Conservation (phyloP, 2,797 vertebrate species). For the Sebastes alutus region DNA sequence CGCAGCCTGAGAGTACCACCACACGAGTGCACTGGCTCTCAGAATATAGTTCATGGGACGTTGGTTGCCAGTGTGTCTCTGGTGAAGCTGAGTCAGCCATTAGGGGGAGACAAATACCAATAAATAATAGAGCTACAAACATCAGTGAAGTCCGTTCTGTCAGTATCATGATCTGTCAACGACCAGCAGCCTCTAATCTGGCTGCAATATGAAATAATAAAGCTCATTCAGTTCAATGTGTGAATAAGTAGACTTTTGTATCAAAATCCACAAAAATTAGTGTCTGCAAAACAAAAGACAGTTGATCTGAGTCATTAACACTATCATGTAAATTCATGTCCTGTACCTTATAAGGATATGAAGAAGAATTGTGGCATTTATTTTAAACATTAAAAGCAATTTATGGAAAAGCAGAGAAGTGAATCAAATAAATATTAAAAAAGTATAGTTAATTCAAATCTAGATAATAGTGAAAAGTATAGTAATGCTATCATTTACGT, state of each 20-base stretch:
- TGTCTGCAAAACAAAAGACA: neutral
- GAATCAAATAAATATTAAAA: neutral
- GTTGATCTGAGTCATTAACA: neutral
- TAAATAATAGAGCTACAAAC: neutral
- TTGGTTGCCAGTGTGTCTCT: neutral
- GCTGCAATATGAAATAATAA: neutral
- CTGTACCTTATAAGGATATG: neutral
- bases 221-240: neutral
- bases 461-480: too few relatives aligned
- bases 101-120: constrained; percentile 9
- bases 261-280: neutral
- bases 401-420: neutral
- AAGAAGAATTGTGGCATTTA: neutral
- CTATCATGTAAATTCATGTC: neutral
- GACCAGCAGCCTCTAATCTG: neutral
- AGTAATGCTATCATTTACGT: too few relatives aligned
- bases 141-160: too few relatives aligned
- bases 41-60: neutral
- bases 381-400: neutral
- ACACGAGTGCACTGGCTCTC: neutral
- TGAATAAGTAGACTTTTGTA: neutral
- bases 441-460: too few relatives aligned
- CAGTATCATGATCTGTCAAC: neutral
- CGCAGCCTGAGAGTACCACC: neutral
- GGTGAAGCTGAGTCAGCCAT: neutral